Percentiles rank a stretch among this genome's conserved stretches.
Conservation (phyloP, 2,888 invertebrate genomes). For the Drosophila lacicola region DNA sequence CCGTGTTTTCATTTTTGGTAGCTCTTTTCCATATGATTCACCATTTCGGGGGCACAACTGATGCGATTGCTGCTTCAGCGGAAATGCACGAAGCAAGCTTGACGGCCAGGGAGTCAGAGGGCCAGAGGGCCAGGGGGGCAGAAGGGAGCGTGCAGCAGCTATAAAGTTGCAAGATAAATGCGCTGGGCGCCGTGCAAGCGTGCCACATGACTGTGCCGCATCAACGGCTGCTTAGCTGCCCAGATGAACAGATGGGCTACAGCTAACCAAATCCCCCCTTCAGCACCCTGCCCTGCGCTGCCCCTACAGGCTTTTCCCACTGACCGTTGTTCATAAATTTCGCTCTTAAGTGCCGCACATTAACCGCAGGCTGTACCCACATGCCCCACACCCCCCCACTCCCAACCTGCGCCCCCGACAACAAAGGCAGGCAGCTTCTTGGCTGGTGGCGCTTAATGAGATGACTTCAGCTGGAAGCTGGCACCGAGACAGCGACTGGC, state of each 20-base stretch:
- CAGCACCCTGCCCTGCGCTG: not conserved
- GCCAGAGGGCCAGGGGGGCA: no score
- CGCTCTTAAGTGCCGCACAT: conserved; percentile 62
- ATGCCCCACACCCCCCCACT: not conserved
- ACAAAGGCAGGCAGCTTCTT: conserved; percentile 52
- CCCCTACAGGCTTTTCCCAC: conserved; percentile 16
- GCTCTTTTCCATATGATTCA: conserved; percentile 12
- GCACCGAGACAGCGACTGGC: no score
- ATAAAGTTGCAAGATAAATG: conserved; percentile 58
- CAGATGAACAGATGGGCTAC: conserved; percentile 16
- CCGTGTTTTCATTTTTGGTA: conserved; percentile 25
- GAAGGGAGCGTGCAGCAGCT: conserved; percentile 3
- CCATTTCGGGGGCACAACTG: conserved; percentile 10
- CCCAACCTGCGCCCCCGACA: not conserved
- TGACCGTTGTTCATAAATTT: conserved; percentile 62
- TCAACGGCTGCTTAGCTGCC: conserved; percentile 47
- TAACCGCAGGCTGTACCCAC: conserved; percentile 52
- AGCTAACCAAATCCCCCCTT: not conserved
- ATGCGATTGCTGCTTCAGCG: conserved; percentile 1
- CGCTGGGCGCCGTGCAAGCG: conserved; percentile 27
- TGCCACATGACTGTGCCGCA: conserved; percentile 46
- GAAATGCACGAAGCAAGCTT: no score
- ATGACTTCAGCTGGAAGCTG: conserved; percentile 31
- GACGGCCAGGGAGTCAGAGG: no score
- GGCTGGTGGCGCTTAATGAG: conserved; percentile 34